phyloP scores from a whole-genome alignment of 2,113 vertebrate genomes.

The Triplophysa siluroides region DNA sequence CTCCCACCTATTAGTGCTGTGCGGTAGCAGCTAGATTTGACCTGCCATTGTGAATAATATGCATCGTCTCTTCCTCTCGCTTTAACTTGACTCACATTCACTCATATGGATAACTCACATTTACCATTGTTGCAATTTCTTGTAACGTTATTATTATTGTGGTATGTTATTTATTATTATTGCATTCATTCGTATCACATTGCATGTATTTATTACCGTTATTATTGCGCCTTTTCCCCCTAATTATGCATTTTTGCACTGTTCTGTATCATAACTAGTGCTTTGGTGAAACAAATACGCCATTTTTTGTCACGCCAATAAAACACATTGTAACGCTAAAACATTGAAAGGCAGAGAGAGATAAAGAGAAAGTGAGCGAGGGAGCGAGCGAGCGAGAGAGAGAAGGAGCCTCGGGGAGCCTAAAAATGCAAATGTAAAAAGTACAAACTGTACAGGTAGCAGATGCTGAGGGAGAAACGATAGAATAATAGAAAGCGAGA shows the following conservation, averaged over 20 bases:
- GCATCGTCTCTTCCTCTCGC: background rate
- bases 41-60: slow-evolving; percentile 18
- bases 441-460: slow-evolving; percentile 37
- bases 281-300: slow-evolving; percentile 23
- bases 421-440: slow-evolving; percentile 38
- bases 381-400: background rate
- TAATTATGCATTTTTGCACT: slow-evolving; percentile 16
- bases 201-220: slow-evolving; percentile 6
- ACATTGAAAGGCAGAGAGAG: background rate
- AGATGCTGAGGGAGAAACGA: slow-evolving; percentile 37
- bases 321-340: slow-evolving; percentile 18
- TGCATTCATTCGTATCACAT: background rate
- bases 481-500: slow-evolving; percentile 22
- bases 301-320: background rate
- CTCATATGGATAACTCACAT: slow-evolving; percentile 12
- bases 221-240: background rate
- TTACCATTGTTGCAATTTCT: background rate
- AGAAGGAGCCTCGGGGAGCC: slow-evolving; percentile 21
- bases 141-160: slow-evolving; percentile 1
- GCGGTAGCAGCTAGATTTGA: background rate
- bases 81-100: slow-evolving; percentile 7
- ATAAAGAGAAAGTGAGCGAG: slow-evolving; percentile 8
- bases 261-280: slow-evolving; percentile 12
- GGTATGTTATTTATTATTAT: background rate
- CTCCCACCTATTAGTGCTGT: slow-evolving; percentile 3